These are phyloP conservation scores for Oryzias sinensis DNA, from an alignment of 2,797 vertebrate genomes.

Conservation along the genomic window DNA sequence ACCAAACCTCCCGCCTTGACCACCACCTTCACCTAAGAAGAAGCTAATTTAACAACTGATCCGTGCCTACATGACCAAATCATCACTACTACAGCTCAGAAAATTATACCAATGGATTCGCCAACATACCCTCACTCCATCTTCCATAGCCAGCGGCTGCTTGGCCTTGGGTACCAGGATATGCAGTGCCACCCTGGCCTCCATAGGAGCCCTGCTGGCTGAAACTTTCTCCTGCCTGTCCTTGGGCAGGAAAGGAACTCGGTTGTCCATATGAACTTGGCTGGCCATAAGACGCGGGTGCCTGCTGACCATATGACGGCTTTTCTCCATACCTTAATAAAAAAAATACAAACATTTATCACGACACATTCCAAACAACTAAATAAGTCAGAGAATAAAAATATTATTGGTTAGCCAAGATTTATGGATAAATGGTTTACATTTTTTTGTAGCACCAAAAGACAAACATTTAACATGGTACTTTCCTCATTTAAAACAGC, in stretches of 20 bases:
- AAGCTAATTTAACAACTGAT: too few relatives aligned
- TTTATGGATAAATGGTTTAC: too few relatives aligned
- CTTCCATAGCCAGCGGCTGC: slow-evolving; percentile 55
- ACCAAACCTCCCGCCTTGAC: slow-evolving; percentile 69
- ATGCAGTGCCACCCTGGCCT: slow-evolving; percentile 34
- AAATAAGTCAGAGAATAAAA: too few relatives aligned
- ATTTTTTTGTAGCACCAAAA: too few relatives aligned
- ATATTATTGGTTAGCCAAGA: too few relatives aligned
- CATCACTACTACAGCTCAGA: too few relatives aligned
- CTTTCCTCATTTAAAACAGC: too few relatives aligned
- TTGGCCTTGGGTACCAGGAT: slow-evolving; percentile 15
- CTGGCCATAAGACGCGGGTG: slow-evolving; percentile 39
- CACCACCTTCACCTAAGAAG: slow-evolving; percentile 64
- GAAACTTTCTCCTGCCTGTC: slow-evolving; percentile 42
- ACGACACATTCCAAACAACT: too few relatives aligned
- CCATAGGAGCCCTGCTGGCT: slow-evolving; percentile 63
- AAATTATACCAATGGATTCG: too few relatives aligned
- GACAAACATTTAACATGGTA: too few relatives aligned
- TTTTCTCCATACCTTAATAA: slow-evolving; percentile 71
- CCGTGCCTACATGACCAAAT: too few relatives aligned
- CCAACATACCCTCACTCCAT: slow-evolving; percentile 70
- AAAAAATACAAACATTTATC: neutral
- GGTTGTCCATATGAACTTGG: slow-evolving; percentile 47
- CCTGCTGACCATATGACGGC: slow-evolving; percentile 48
- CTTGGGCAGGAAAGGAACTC: slow-evolving; percentile 53